Evolutionary conservation across 2,888 invertebrate genomes (phyloP), one percentile per base, ranked within the genome.

Genomic region (Ferdinandea cuprea): DNA sequence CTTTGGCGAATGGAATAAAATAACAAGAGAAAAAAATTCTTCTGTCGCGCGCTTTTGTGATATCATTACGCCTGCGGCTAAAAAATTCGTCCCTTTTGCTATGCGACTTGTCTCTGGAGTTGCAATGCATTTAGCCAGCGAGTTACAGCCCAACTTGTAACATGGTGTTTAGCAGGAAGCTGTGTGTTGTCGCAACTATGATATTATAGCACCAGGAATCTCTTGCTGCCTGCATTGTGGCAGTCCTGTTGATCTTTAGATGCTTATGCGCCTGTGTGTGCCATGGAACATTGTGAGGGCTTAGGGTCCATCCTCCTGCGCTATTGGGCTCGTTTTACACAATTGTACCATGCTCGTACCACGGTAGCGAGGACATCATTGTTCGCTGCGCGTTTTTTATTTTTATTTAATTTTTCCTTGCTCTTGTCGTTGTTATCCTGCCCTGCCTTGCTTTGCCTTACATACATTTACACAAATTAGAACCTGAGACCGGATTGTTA

Each of bases 31-130:
- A n/a, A 68, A 74, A 81, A 84, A 80, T 86, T 76, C 76, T 83
- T 85, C 78, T 72, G 85, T 74, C 68, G 79, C 71, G 78, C 78
- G 72, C 66, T 83, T 83, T 86, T 86, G 85, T 86, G 72, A 81
- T 50, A 76, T 72, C 59, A 86, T 85, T 85, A 86, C 85, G 86
- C 86, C 86, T 86, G 86, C 86, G 86, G 86, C 86, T 74, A 85
- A 84, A 2, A 85, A 68, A 74, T 69, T 80, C 80, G 77, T 86
- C 85, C 85, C 80, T 85, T 86, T 85, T 81, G 66, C 63, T 61
- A 54, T 42, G 42, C 3, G 63, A 42, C 28, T 54, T 81, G 54
- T 81, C 59, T 71, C 77, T 48, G 61, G 37, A 52, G 71, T 17
- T 66, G 69, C 59, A 65, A 56, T 71, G 76, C 65, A 66, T 46